These are phyloP conservation scores for Candidula unifasciata DNA, from an alignment of 2,888 invertebrate genomes.

Conservation along the genomic window DNA sequence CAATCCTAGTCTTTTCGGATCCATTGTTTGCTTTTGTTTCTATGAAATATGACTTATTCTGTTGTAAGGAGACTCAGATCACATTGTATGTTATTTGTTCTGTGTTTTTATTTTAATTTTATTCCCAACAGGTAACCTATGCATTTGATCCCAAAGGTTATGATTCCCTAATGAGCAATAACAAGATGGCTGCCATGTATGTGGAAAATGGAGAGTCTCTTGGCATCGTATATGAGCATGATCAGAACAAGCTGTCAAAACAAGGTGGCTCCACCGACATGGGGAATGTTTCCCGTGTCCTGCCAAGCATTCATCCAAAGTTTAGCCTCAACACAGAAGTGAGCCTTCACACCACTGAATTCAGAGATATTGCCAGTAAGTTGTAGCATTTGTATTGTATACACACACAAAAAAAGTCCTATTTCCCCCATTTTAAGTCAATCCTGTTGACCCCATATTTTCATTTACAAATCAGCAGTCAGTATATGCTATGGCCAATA, in stretches of 20 bases:
- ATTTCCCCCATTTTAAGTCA: too few species aligned
- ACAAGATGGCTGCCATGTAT: slow-evolving; percentile 66
- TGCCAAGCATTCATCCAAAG: slow-evolving; percentile 75
- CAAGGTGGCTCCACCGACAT: slow-evolving; percentile 75
- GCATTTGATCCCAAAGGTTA: slow-evolving; percentile 65
- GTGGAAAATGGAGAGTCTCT: slow-evolving; percentile 65
- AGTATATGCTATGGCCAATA: too few species aligned
- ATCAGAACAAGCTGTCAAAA: slow-evolving; percentile 56
- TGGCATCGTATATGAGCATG: slow-evolving; percentile 64
- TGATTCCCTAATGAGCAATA: slow-evolving; percentile 70
- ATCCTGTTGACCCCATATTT: too few species aligned
- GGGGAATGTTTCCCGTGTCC: slow-evolving; percentile 75
- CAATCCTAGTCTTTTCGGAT: too few species aligned
- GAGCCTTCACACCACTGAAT: slow-evolving; percentile 68
- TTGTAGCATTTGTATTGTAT: too few species aligned
- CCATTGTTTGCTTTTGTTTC: too few species aligned
- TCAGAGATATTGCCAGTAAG: slow-evolving; percentile 69
- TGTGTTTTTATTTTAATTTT: too few species aligned
- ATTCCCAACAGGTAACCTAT: slow-evolving; percentile 58
- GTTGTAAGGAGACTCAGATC: too few species aligned
- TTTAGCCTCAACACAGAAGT: slow-evolving; percentile 68
- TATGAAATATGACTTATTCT: too few species aligned
- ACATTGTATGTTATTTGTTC: too few species aligned
- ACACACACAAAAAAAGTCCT: too few species aligned
- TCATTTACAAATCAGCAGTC: too few species aligned